A percentile compares a stretch with the other conserved stretches of the same genome.
Evolutionary conservation across 2,797 vertebrate species (phyloP).

Genomic region (Anas acuta): DNA sequence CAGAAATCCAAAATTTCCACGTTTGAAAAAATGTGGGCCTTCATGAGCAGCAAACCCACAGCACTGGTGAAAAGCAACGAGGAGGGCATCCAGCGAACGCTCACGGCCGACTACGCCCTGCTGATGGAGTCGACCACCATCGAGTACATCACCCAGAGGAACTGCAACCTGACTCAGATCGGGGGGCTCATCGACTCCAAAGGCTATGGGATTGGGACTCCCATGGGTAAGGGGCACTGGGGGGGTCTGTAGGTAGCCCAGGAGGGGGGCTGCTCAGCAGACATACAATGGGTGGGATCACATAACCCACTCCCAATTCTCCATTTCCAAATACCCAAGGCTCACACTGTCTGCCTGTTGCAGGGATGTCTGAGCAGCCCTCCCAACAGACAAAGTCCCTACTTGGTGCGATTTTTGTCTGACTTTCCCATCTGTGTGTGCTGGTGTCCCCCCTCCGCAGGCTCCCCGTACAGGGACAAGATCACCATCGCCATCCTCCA

Average conservation of each 20-base stretch:
- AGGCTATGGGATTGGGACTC: slow-evolving; percentile 96
- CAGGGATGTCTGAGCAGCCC: background rate
- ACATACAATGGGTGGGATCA: background rate
- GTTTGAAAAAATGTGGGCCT: slow-evolving; percentile 99
- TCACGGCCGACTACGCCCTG: slow-evolving; percentile 94
- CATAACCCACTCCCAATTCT: background rate
- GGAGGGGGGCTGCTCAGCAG: fast-evolving
- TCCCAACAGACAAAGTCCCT: background rate
- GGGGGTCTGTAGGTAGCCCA: fast-evolving
- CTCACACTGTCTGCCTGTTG: fast-evolving
- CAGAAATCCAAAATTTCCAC: slow-evolving; percentile 99
- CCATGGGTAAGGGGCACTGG: slow-evolving; percentile 85
- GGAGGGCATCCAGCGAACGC: slow-evolving; percentile 94
- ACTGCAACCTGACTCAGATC: slow-evolving; percentile 98
- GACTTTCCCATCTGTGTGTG: background rate
- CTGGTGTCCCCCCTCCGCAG: slow-evolving; percentile 60
- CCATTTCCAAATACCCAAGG: background rate
- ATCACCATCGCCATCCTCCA: slow-evolving; percentile 97
- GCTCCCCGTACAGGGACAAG: slow-evolving; percentile 97
- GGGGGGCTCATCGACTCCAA: slow-evolving; percentile 97
- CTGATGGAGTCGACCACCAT: slow-evolving; percentile 98
- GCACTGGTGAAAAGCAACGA: slow-evolving; percentile 95
- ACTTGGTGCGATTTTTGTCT: fast-evolving
- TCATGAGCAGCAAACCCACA: slow-evolving; percentile 97
- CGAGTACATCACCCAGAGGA: slow-evolving; percentile 93